Conservation (phyloP, 2,113 vertebrate species). For the Mobula birostris region DNA sequence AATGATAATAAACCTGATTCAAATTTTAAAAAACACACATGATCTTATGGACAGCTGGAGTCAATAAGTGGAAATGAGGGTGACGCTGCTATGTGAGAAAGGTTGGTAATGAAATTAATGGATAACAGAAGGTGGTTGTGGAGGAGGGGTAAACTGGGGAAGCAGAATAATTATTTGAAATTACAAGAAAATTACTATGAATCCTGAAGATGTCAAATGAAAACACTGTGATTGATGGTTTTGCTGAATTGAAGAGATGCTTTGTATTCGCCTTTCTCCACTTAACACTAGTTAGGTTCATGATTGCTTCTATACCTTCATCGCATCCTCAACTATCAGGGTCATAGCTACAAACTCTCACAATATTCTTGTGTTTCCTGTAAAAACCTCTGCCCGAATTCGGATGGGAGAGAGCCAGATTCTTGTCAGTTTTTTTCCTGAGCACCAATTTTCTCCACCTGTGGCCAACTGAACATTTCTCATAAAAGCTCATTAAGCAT, state of each 20-base stretch:
- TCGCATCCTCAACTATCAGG: neutral
- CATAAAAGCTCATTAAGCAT: constrained; percentile 24
- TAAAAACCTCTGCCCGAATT: neutral
- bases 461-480: neutral
- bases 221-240: too few species aligned
- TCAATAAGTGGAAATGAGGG: too few species aligned
- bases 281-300: neutral
- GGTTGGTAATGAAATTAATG: too few species aligned
- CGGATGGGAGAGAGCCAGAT: neutral
- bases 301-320: neutral
- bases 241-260: neutral
- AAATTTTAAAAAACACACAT: too few species aligned
- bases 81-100: too few species aligned
- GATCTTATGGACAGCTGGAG: too few species aligned
- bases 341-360: neutral
- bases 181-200: too few species aligned
- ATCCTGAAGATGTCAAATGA: too few species aligned
- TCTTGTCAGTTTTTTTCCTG: neutral
- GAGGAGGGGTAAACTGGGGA: too few species aligned
- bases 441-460: neutral
- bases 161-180: too few species aligned
- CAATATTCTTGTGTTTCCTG: neutral
- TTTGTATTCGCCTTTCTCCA: neutral
- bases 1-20: too few species aligned
- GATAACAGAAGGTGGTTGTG: too few species aligned